A percentile compares a stretch with the other conserved stretches of the same genome.
Evolutionary conservation across 2,888 invertebrate genomes (phyloP).

Genomic region (Xylocampa areola): DNA sequence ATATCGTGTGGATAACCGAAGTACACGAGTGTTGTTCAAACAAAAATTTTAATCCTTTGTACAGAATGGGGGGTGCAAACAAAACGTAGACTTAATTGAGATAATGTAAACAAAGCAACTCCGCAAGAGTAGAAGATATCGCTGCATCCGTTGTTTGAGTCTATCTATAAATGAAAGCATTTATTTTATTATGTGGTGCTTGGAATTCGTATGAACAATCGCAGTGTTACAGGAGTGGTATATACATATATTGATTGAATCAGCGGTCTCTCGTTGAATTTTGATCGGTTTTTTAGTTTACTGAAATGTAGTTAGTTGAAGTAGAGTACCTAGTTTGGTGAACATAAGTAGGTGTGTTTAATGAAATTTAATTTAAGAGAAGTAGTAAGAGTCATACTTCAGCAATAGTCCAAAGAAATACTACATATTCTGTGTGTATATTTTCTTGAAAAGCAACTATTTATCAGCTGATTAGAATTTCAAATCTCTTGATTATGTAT

Average conservation of each 20-base stretch:
- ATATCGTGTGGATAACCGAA: slow-evolving; percentile 18
- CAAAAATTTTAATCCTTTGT: slow-evolving; percentile 78
- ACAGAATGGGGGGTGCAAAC: slow-evolving; percentile 75
- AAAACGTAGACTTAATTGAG: slow-evolving; percentile 87
- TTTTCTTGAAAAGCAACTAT: no score
- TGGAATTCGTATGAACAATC: slow-evolving; percentile 1
- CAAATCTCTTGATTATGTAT: no score
- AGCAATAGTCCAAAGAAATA: no score
- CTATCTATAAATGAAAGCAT: slow-evolving; percentile 17
- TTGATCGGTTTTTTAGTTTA: slow-evolving; percentile 6
- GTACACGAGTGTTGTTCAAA: slow-evolving; percentile 67
- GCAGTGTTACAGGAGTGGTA: background rate
- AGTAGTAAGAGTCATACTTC: no score
- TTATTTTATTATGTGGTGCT: slow-evolving; percentile 4
- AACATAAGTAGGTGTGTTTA: no score
- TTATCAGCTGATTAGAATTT: no score
- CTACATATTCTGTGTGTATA: no score
- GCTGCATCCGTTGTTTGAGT: slow-evolving; percentile 52
- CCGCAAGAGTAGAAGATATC: slow-evolving; percentile 71
- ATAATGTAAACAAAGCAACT: slow-evolving; percentile 85
- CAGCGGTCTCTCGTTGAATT: background rate
- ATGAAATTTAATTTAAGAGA: no score
- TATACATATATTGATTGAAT: no score
- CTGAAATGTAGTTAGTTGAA: no score
- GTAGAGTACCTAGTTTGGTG: no score